Base-by-base conservation (phyloP, 1,140 invertebrate species). In the Drosophila neocordata region DNA sequence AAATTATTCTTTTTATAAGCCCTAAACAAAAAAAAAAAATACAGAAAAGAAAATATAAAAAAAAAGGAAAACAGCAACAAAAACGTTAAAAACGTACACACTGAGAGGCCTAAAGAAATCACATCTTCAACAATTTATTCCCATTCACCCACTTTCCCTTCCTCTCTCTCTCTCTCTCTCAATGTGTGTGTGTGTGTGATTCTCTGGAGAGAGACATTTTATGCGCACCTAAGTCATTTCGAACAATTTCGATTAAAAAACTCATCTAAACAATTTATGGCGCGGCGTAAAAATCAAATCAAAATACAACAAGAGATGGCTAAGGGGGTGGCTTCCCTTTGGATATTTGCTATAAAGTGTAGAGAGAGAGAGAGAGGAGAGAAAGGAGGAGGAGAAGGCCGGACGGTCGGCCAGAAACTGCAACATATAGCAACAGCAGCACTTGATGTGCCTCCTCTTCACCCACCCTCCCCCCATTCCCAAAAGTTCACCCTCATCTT, bases 181-280 rank as follows among this genome's bases (percentile, higher is more conserved):
- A 53, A 8, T 13, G 41, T 20, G 41, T 41, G 38, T 44, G 38
- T 44, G 13, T 44, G 41, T 44, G 38, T 18, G 41, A 48, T 48
- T 48, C 41, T 48, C 41, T 18, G 11, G 67, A 64, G 79, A 82
- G 82, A 88, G 83, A 88, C 83, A 88, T 88, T 88, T 88, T 88
- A 88, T 87, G 82, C 88, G 71, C 78, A 90, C 88, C 88, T 89
- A 89, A 90, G 85, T 82, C 89, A 90, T 90, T 90, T 79, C 84
- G 77, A 90, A 89, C 85, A 90, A 89, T 90, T 90, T 90, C 89
- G 89, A 90, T 90, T 90, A 90, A 90, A 90, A 90, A 90, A 90
- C 89, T 90, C 89, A 90, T 90, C 89, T 90, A 90, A 90, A 90
- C 89, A 90, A 90, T 90, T 90, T 90, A 90, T 90, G 84, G 73